phyloP scores from a whole-genome alignment of 2,888 invertebrate genomes.

The Leptopilina drosophilae region DNA sequence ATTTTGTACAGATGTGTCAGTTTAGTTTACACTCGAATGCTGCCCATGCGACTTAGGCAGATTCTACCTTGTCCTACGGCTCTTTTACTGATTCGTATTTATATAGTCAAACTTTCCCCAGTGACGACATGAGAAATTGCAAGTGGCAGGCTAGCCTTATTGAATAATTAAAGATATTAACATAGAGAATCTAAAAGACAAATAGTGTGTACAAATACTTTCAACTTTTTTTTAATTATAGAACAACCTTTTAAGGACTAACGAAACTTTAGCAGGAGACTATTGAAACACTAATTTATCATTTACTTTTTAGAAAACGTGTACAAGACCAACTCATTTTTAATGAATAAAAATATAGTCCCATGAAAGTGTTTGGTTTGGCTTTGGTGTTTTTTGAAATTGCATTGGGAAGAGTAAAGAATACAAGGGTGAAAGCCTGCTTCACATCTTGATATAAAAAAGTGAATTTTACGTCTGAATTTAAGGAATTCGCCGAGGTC shows the following conservation, averaged over 20 bases:
- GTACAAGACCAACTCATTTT: no score
- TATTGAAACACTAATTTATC: no score
- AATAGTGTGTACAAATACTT: no score
- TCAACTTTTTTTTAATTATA: no score
- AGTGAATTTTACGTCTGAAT: conserved; percentile 72
- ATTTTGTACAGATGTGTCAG: conserved; percentile 62
- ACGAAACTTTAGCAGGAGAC: no score
- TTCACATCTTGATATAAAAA: conserved; percentile 54
- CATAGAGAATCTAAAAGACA: no score
- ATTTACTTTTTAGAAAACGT: no score
- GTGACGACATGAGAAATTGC: conserved; percentile 75
- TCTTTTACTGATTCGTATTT: conserved; percentile 75
- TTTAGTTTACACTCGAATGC: conserved; percentile 40
- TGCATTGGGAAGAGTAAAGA: no score
- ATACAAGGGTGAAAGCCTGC: conserved; percentile 20
- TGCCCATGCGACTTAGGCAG: conserved; percentile 64
- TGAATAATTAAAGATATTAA: background rate
- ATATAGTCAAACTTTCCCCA: conserved; percentile 75
- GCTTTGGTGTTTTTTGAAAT: no score
- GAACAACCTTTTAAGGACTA: no score
- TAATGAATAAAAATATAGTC: no score
- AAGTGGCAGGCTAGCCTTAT: conserved; percentile 68
- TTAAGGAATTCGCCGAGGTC: conserved; percentile 74
- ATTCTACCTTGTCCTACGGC: conserved; percentile 74
- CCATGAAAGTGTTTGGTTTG: no score